Conservation (phyloP, 2,888 invertebrate genomes). For the Cloeon dipterum region DNA sequence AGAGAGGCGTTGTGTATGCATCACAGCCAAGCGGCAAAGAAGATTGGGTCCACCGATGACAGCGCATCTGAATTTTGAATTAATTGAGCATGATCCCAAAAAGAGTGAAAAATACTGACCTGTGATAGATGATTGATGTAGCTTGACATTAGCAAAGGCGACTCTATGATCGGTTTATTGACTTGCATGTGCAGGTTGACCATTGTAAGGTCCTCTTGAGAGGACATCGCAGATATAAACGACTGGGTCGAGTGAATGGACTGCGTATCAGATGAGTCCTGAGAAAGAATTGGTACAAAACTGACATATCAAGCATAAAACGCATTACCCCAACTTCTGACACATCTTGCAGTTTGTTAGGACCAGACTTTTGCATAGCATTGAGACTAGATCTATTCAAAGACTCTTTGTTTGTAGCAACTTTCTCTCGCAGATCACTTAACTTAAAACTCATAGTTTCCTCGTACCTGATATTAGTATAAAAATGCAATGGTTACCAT, state of each 20-base stretch:
- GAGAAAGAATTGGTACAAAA: slow-evolving; percentile 9
- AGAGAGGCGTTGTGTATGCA: slow-evolving; percentile 58
- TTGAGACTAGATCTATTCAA: no score
- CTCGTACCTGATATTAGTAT: no score
- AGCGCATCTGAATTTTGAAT: slow-evolving; percentile 21
- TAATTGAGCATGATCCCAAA: slow-evolving; percentile 1
- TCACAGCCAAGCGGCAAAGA: slow-evolving; percentile 48
- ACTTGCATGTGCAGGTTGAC: slow-evolving; percentile 90
- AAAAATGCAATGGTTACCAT: no score
- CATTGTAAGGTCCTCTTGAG: slow-evolving; percentile 75
- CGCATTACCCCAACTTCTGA: slow-evolving; percentile 3
- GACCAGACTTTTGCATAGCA: not conserved
- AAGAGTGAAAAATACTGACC: slow-evolving; percentile 19
- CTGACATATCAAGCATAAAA: not conserved
- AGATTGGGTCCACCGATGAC: slow-evolving; percentile 44
- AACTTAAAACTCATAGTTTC: no score
- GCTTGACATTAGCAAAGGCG: slow-evolving; percentile 83
- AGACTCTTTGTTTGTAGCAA: no score
- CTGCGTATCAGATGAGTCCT: slow-evolving; percentile 38
- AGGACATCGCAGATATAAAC: slow-evolving; percentile 75
- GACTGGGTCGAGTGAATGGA: slow-evolving; percentile 60
- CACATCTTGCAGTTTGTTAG: slow-evolving; percentile 3
- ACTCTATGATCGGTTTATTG: slow-evolving; percentile 75
- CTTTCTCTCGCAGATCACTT: no score
- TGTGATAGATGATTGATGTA: slow-evolving; percentile 83